Percentiles rank a stretch among this genome's conserved stretches.
Conservation (phyloP, 2,888 invertebrate genomes). For the Orthonevra nobilis region DNA sequence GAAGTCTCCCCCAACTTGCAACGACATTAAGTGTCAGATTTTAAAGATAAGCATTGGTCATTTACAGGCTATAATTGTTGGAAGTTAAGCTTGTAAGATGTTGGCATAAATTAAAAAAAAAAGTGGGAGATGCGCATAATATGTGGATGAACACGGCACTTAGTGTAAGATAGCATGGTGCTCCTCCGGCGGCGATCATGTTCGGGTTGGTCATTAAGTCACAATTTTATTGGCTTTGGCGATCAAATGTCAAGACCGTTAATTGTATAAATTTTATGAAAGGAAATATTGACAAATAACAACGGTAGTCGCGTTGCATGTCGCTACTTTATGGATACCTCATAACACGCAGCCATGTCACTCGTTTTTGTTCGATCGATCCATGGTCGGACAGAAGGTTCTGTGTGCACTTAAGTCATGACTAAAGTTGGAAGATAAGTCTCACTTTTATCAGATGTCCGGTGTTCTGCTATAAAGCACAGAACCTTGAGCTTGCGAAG, state of each 20-base stretch:
- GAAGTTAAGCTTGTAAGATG: slow-evolving; percentile 18
- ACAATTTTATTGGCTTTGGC: slow-evolving; percentile 23
- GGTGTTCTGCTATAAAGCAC: too few relatives aligned
- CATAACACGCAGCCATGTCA: too few relatives aligned
- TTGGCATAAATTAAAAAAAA: slow-evolving; percentile 27
- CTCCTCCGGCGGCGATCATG: not conserved
- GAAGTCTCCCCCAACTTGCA: not conserved
- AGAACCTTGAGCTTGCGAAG: too few relatives aligned
- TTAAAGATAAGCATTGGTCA: slow-evolving; percentile 23
- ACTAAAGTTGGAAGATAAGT: too few relatives aligned
- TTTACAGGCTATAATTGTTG: slow-evolving; percentile 34
- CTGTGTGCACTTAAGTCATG: too few relatives aligned
- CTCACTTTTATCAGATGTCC: too few relatives aligned
- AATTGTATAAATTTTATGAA: slow-evolving; percentile 6
- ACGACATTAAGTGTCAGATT: not conserved
- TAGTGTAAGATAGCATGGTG: slow-evolving; percentile 23
- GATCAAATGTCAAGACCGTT: slow-evolving; percentile 27
- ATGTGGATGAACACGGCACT: not conserved
- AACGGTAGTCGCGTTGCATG: too few relatives aligned
- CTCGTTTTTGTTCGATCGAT: too few relatives aligned
- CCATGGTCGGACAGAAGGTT: too few relatives aligned
- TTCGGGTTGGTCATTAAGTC: slow-evolving; percentile 38
- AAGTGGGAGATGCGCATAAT: slow-evolving; percentile 7
- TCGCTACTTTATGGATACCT: too few relatives aligned
- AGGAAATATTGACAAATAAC: slow-evolving; percentile 8